Percentiles rank a stretch among this genome's conserved stretches.
These are phyloP conservation scores for Ennomos fuscantarius DNA, from an alignment of 2,888 invertebrate species.

Conservation along the genomic window DNA sequence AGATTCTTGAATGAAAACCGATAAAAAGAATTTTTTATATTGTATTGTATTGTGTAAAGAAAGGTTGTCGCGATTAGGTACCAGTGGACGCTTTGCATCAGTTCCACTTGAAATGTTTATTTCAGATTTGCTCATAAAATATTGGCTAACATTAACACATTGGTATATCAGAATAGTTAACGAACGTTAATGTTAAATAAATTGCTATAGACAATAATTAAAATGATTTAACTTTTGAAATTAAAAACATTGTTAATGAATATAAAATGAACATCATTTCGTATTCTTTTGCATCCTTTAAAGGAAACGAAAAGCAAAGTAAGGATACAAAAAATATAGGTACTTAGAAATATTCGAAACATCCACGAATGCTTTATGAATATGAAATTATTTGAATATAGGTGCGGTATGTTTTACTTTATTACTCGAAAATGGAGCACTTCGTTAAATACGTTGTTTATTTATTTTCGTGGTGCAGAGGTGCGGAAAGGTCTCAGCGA, in stretches of 20 bases:
- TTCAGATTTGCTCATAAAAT: no score
- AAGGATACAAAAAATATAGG: slow-evolving; percentile 5
- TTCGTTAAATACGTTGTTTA: slow-evolving; percentile 63
- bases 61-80: slow-evolving; percentile 36
- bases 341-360: slow-evolving; percentile 5
- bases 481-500: slow-evolving; percentile 69
- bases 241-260: slow-evolving; percentile 2
- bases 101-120: slow-evolving; percentile 30
- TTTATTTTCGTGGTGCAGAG: slow-evolving; percentile 64
- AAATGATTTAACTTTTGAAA: background rate
- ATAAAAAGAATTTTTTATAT: slow-evolving; percentile 43
- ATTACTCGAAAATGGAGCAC: slow-evolving; percentile 41
- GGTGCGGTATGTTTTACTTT: slow-evolving; percentile 15
- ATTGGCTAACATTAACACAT: no score
- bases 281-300: slow-evolving; percentile 41
- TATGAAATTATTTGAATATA: slow-evolving; percentile 24
- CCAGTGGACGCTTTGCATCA: slow-evolving; percentile 53
- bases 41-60: slow-evolving; percentile 20
- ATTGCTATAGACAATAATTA: no score
- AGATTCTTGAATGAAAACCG: slow-evolving; percentile 50
- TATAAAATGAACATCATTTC: slow-evolving; percentile 47
- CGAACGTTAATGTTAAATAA: no score
- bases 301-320: slow-evolving; percentile 12
- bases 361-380: slow-evolving; percentile 17
- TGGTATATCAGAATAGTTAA: no score